Conservation (phyloP, 1,140 invertebrate genomes). For the Camponotus vicinus region DNA sequence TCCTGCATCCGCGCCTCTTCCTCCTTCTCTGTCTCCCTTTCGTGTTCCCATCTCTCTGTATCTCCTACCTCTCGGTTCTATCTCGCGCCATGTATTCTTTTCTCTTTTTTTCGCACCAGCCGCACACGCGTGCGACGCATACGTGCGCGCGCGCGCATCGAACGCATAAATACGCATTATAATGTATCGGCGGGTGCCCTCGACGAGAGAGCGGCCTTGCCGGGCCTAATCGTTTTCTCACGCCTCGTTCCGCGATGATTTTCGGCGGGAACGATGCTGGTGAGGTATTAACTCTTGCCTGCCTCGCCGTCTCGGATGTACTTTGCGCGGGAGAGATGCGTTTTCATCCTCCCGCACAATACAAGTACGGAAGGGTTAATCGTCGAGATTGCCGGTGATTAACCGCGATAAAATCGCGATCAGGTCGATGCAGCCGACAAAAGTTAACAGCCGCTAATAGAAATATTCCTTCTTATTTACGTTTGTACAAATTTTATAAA, state of each 20-base stretch:
- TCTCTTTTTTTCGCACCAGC: not conserved
- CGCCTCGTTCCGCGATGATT: constrained; percentile 59
- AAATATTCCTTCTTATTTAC: constrained; percentile 28
- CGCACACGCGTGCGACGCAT: constrained; percentile 47
- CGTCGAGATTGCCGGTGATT: constrained; percentile 54
- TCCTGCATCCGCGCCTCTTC: constrained; percentile 35
- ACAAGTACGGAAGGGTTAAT: constrained; percentile 52
- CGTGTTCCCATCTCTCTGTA: not conserved
- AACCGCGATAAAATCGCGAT: constrained; percentile 50
- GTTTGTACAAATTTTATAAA: not conserved
- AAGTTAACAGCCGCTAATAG: constrained; percentile 34
- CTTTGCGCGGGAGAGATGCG: constrained; percentile 35
- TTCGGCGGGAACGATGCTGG: constrained; percentile 36
- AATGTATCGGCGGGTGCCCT: constrained; percentile 48
- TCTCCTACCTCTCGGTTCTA: not conserved
- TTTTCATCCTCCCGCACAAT: constrained; percentile 35
- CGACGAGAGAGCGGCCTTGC: constrained; percentile 45
- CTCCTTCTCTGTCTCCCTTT: constrained; percentile 33
- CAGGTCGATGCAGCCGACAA: constrained; percentile 13
- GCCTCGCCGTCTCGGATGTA: not conserved
- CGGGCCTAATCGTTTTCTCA: constrained; percentile 67
- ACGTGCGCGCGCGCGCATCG: constrained; percentile 25
- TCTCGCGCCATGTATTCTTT: not conserved
- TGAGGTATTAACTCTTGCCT: constrained; percentile 52
- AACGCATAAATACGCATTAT: constrained; percentile 68